Conservation (phyloP, 1,140 invertebrate genomes). For the Micrasema longulum region DNA sequence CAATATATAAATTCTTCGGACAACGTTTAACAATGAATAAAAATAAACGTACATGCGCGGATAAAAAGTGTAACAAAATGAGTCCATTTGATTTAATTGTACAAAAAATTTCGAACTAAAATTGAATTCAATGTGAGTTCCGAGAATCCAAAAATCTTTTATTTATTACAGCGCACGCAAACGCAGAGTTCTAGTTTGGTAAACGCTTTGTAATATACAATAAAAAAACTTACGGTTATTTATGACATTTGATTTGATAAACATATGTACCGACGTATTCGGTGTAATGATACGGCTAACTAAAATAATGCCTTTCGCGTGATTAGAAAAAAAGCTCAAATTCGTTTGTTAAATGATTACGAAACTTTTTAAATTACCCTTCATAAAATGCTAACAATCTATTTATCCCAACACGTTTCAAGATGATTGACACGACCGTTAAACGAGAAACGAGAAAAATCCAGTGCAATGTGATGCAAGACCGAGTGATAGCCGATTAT, state of each 20-base stretch:
- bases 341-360: conserved; percentile 34
- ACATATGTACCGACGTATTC: conserved; percentile 3
- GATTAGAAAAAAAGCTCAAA: conserved; percentile 20
- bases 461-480: conserved; percentile 29
- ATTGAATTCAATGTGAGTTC: too few relatives aligned
- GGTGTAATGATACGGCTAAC: background rate
- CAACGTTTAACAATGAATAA: too few relatives aligned
- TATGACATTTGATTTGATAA: background rate
- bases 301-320: background rate
- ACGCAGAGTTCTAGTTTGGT: too few relatives aligned
- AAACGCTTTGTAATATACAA: too few relatives aligned
- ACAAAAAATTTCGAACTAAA: too few relatives aligned
- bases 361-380: conserved; percentile 10
- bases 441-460: conserved; percentile 11
- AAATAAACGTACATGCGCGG: too few relatives aligned
- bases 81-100: too few relatives aligned
- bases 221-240: too few relatives aligned
- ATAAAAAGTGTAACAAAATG: too few relatives aligned
- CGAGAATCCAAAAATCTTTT: too few relatives aligned
- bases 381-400: conserved; percentile 34
- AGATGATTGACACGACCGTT: conserved; percentile 32
- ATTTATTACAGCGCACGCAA: too few relatives aligned
- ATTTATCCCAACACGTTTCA: conserved; percentile 27
- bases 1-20: too few relatives aligned
- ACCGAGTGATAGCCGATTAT: background rate